Evolutionary conservation across 2,797 vertebrate species (phyloP).

Genomic region (Peromyscus nudipes): DNA sequence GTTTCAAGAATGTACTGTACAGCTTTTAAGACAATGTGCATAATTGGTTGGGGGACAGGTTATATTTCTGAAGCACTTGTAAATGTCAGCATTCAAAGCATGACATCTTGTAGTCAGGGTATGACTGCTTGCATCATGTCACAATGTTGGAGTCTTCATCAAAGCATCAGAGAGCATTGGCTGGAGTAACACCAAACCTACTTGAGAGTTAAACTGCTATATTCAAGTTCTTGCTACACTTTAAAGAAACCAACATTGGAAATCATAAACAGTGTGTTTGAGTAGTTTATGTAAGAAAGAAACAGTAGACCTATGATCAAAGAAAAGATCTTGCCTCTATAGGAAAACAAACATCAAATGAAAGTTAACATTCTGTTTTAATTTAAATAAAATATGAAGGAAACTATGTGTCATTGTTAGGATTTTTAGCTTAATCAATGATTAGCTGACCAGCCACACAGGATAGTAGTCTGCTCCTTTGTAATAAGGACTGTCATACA

Average conservation of each 20-base stretch:
- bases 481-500: slow-evolving; percentile 9
- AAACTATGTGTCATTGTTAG: background rate
- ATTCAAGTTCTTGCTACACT: slow-evolving; percentile 43
- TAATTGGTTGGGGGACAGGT: slow-evolving; percentile 30
- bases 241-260: slow-evolving; percentile 53
- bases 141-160: slow-evolving; percentile 27
- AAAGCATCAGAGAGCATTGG: slow-evolving; percentile 36
- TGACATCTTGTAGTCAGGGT: slow-evolving; percentile 17
- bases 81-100: slow-evolving; percentile 49
- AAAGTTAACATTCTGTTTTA: slow-evolving; percentile 44
- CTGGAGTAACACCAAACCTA: background rate
- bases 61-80: slow-evolving; percentile 60
- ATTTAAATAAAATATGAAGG: slow-evolving; percentile 60
- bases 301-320: slow-evolving; percentile 37
- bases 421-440: slow-evolving; percentile 56
- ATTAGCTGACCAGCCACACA: slow-evolving; percentile 11
- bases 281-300: slow-evolving; percentile 62
- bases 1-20: slow-evolving; percentile 58
- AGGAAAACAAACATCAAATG: slow-evolving; percentile 62
- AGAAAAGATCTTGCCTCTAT: slow-evolving; percentile 22
- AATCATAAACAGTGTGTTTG: slow-evolving; percentile 40
- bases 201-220: slow-evolving; percentile 24
- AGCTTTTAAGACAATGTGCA: slow-evolving; percentile 64
- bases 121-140: slow-evolving; percentile 25
- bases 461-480: slow-evolving; percentile 15